Base-by-base conservation (phyloP, 2,113 vertebrate genomes). In the Strix uralensis region DNA sequence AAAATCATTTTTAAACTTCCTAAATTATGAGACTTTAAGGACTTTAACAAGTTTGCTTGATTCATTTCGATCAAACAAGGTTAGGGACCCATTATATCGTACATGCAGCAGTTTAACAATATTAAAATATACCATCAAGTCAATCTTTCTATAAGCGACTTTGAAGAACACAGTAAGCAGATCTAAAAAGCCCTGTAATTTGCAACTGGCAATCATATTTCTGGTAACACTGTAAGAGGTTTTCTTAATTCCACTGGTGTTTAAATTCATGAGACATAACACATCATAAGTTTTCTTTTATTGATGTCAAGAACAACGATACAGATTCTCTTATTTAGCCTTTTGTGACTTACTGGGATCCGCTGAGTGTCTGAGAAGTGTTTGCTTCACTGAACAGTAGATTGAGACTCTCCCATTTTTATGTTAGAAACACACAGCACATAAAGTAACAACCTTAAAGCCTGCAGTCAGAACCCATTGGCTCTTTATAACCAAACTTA, bases 191-290 rank as follows among this genome's bases (percentile, higher is more conserved):
- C n/a, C 77, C 85, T 66, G 44, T 74, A 93, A 95, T 93, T 93
- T 94, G 46, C 79, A 96, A 85, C n/a, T 78, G 70, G 96, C 94
- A 96, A 25, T 85, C 66, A 86, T 73, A 82, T 77, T n/a, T 59
- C 91, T 71, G 75, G 78, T 94, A 54, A 63, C 54, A 62, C 57
- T 54, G 18, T 40, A 79, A 87, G 66, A 91, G 44, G 44, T 51
- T 89, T 93, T 93, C 88, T 94, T 86, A 92, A 95, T 96, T 96
- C 93, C 86, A 52, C 54, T 65, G 87, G 57, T 90, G 61, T 62
- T 95, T 38, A 92, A 94, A 92, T 88, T 82, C 86, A 96, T 71
- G 61, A 96, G 86, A 75, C 94, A 90, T 96, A 97, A 82, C 84
- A 67, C 47, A 6, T 88, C 72, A 42, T 78, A 93, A 90, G 46